Evolutionary conservation across 1,140 invertebrate genomes (phyloP), one percentile per base, ranked within the genome.

Genomic region (Lepidurus packardi): DNA sequence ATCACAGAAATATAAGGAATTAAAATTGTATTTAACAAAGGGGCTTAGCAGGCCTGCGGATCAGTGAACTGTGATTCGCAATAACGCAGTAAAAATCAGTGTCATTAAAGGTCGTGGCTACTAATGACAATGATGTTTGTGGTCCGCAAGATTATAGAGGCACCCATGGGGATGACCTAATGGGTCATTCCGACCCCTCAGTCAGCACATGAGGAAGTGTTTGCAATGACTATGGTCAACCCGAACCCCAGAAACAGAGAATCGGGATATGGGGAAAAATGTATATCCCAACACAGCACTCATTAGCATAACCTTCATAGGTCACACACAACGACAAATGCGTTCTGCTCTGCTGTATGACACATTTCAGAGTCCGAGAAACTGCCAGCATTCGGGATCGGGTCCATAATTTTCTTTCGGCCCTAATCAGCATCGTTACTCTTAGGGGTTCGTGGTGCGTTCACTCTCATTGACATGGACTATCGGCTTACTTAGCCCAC

Each of bases 81-180:
- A 34, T 4, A 34, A 4, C 34, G 34, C 34, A 34, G 34, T 34
- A 34, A 34, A 34, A 34, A 21, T 65, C 53, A 65, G 13, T 21
- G 47, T 65, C 16, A 65, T 65, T 13, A 21, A n/a, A 65, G 53
- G 21, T 65, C 53, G 21, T 65, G 53, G 53, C 16, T 65, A 65
- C 53, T 65, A 65, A 65, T 65, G 53, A 65, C 53, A 7, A 65
- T 65, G 53, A 65, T 65, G 53, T 65, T 21, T 65, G 53, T 65
- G 53, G 53, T 65, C 53, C 53, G 53, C n/a, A 21, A 65, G 53
- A 65, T 65, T 21, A 65, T 21, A 65, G 53, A 65, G n/a, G 21
- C 53, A 65, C 53, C 53, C 53, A 65, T 65, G 53, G 53, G 53
- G 53, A 65, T 65, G 53, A 65, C 53, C 53, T 65, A 65, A 65